Conservation (phyloP, 2,113 vertebrate genomes). For the Dromiciops gliroides region DNA sequence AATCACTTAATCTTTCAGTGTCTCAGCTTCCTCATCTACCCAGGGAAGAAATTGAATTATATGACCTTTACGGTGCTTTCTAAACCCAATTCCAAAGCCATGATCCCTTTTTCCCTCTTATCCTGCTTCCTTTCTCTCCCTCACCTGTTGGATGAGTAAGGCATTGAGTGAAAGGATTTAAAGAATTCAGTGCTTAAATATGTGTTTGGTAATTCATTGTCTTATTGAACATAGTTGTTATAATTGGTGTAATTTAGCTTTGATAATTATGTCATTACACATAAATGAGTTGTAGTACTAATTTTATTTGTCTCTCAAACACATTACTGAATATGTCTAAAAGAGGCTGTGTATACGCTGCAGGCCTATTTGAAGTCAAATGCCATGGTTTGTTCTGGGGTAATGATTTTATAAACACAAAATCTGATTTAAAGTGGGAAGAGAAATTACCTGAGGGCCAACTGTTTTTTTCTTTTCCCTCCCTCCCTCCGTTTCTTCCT, state of each 20-base stretch:
- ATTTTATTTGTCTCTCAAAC: conserved; percentile 75
- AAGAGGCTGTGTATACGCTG: conserved; percentile 52
- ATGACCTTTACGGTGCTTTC: neutral
- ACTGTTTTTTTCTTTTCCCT: neutral
- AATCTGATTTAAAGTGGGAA: conserved; percentile 40
- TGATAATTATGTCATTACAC: conserved; percentile 79
- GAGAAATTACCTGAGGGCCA: neutral
- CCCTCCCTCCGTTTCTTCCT: too few species aligned
- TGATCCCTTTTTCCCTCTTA: neutral
- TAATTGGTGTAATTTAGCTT: conserved; percentile 74
- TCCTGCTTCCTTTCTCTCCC: neutral
- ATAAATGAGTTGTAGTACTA: conserved; percentile 74
- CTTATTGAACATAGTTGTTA: conserved; percentile 68
- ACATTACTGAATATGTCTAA: conserved; percentile 57
- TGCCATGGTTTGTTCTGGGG: conserved; percentile 61
- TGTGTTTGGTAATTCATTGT: conserved; percentile 56
- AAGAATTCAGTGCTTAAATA: conserved; percentile 61
- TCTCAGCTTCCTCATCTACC: neutral
- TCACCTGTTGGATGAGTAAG: conserved; percentile 27
- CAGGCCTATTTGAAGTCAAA: conserved; percentile 66
- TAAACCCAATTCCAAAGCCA: neutral
- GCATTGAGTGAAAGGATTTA: conserved; percentile 11
- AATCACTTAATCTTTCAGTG: neutral
- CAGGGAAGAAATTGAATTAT: neutral
- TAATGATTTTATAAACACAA: conserved; percentile 46